phyloP scores from a whole-genome alignment of 2,113 vertebrate species.

The Aegypius monachus region DNA sequence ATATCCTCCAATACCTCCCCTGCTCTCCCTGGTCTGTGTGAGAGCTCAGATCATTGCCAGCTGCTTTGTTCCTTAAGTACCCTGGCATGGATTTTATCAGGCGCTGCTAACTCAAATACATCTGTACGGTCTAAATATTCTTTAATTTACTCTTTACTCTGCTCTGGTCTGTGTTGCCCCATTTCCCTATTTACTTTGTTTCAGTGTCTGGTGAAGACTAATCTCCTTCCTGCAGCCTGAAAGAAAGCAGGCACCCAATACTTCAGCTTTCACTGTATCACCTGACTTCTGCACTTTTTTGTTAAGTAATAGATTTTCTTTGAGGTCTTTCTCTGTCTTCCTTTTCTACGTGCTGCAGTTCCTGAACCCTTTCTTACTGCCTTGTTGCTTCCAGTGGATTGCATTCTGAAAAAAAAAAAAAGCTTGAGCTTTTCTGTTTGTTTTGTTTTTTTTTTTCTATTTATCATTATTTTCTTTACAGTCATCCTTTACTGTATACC shows the following conservation, averaged over 20 bases:
- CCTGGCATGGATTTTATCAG: constrained; percentile 6
- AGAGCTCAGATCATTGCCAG: not conserved
- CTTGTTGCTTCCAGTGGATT: not conserved
- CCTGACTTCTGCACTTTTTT: not conserved
- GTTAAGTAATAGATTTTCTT: not conserved
- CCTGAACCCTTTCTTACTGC: not conserved
- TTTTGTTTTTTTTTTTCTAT: not conserved
- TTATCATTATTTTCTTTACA: not conserved
- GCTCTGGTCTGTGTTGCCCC: constrained; percentile 14
- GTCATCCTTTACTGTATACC: not conserved
- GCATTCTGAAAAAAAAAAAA: not conserved
- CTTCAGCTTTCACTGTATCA: not conserved
- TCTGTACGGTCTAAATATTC: not conserved
- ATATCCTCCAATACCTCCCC: not conserved
- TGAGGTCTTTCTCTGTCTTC: not conserved
- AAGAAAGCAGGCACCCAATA: constrained; percentile 9
- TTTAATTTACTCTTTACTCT: not conserved
- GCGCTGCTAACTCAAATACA: not conserved
- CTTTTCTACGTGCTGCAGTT: not conserved
- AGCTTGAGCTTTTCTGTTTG: not conserved
- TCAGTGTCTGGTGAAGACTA: not conserved
- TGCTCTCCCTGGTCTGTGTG: not conserved
- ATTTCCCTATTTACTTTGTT: constrained; percentile 33
- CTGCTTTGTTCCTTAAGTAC: constrained; percentile 14
- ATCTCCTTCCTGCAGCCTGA: constrained; percentile 24